Evolutionary conservation across 2,888 invertebrate genomes (phyloP).

Genomic region (Cataglyphis albicans): DNA sequence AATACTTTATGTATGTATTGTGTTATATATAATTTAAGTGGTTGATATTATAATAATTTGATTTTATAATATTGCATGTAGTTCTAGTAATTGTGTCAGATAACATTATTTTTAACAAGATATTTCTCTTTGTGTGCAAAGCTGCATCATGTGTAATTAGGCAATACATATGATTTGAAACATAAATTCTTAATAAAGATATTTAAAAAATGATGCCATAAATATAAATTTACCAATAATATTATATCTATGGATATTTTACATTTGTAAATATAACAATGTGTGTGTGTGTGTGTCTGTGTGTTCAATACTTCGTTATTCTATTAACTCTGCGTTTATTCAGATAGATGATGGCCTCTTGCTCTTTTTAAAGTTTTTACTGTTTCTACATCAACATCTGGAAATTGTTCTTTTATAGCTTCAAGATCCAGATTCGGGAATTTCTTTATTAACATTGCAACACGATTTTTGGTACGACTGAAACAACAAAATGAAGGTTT

Average conservation of each 20-base stretch:
- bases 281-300: no score
- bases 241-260: neutral
- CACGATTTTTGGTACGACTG: slow-evolving; percentile 81
- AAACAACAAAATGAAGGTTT: slow-evolving; percentile 62
- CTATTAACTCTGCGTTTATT: slow-evolving; percentile 50
- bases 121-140: neutral
- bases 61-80: neutral
- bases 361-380: slow-evolving; percentile 88
- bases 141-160: neutral
- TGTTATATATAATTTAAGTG: neutral
- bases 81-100: neutral
- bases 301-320: slow-evolving; percentile 15
- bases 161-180: neutral
- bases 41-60: neutral
- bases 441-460: slow-evolving; percentile 87
- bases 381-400: slow-evolving; percentile 91
- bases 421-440: slow-evolving; percentile 93
- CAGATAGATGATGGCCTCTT: slow-evolving; percentile 89
- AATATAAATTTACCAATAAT: neutral
- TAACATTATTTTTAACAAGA: slow-evolving; percentile 4
- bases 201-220: neutral
- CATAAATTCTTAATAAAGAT: neutral
- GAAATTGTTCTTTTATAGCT: slow-evolving; percentile 90
- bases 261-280: slow-evolving; percentile 12
- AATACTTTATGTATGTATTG: neutral